Base-by-base conservation (phyloP, 1,140 invertebrate genomes). In the Drosophila navojoa region DNA sequence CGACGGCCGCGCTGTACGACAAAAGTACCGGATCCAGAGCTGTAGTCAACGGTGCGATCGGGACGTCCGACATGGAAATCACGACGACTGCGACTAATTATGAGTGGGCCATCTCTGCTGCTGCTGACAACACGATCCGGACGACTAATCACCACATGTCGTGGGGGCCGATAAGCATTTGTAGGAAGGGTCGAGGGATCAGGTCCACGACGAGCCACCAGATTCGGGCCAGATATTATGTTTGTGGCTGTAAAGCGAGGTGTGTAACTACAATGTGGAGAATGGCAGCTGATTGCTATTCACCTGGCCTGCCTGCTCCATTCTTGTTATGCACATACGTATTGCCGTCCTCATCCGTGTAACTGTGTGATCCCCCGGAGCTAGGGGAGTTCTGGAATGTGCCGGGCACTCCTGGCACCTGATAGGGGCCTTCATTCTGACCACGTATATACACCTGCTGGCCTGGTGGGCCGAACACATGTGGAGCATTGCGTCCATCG, bases 361-460 rank as follows among this genome's bases (percentile, higher is more conserved):
- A 85, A 11, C 52, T 32, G 50, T 86, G 81, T 25, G 49, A 16
- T 6, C 81, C 81, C 1, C 15, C 42, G 0, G 47, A 40, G 0
- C 2, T 35, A 9, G 64, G 32, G 4, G 58, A 42, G 10, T 84
- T 66, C 47, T 84, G 35, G 47, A 84, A 84, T 19, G 60, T 57
- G 11, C 81, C 81, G 13, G 40, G 52, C n/a, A 71, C 77, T 1
- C 81, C 81, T 16, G 81, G 73, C 13, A 79, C 73, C 22, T 19
- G 66, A 15, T 79, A 79, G 42, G 57, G 0, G 5, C 76, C 76
- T 15, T 70, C 72, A 4, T 78, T 81, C 10, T 82, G 75, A 0
- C 79, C 79, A 1, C 79, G 63, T 40, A 81, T 82, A 10, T 82
- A 81, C 3, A 81, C 76, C 59, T 82, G 79, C 1, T 81, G 47